Evolutionary conservation across 2,113 vertebrate species (phyloP), one percentile per base, ranked within the genome.

Genomic region (Xenopus tropicalis): DNA sequence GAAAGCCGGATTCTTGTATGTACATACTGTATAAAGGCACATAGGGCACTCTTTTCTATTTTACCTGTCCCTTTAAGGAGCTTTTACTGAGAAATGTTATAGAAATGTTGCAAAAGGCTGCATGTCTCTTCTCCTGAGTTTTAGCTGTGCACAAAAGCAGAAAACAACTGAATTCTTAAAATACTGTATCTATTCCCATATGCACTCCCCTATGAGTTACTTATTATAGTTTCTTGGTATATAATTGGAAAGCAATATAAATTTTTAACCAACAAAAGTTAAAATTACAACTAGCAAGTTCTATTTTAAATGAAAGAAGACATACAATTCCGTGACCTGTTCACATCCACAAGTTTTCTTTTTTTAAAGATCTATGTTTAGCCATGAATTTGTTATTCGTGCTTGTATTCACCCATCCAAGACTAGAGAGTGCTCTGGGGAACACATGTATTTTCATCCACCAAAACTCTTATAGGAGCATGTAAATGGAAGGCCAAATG

Each of bases 171-270:
- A 29, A 46, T 24, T 19, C 22, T 59, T 17, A 10, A 6, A 37
- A 25, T 73, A 43, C 52, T 52, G 21, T 43, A 14, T 52, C 16
- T 58, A 57, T 58, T 14, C 16, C 21, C 51, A 11, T 14, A 10
- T 14, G 22, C 37, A 24, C 63, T 66, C 29, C n/a, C n/a, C n/a
- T n/a, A n/a, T n/a, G 44, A 7, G 23, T 43, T 24, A 17, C 51
- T 51, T 59, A 56, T 64, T 65, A 65, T 65, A 56, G 61, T 14
- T 20, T n/a, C 6, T 23, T 43, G 48, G 63, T 58, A 14, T 73
- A 73, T 73, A 58, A 43, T 66, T 57, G 63, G 71, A 73, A 73
- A 73, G 20, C 3, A 13, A 37, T 20, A 66, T 73, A 4, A 73
- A 73, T 73, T 66, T 73, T 73, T 73, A 58, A 73, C 56, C 16